Conservation (phyloP, 2,797 vertebrate species). For the Salmo trutta region DNA sequence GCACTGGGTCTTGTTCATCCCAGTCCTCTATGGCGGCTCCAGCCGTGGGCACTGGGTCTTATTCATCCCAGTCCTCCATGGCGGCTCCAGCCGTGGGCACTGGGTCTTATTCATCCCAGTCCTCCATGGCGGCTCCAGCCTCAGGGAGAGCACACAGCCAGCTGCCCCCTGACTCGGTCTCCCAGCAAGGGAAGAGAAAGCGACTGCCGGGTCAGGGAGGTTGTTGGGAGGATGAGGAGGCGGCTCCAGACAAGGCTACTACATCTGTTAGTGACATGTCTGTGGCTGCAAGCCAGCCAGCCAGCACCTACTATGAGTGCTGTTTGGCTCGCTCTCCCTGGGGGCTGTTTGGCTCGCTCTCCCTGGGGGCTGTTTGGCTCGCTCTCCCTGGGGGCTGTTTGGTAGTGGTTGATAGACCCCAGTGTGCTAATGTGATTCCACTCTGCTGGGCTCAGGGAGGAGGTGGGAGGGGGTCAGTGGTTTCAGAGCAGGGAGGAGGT, state of each 20-base stretch:
- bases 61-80: constrained; percentile 53
- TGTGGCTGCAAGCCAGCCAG: constrained; percentile 65
- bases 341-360: constrained; percentile 18
- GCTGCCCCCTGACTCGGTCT: constrained; percentile 67
- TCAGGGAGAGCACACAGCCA: constrained; percentile 65
- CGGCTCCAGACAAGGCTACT: constrained; percentile 66
- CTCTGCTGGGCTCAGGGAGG: constrained; percentile 53
- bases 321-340: constrained; percentile 61
- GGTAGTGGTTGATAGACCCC: constrained; percentile 60
- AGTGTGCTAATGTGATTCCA: constrained; percentile 55
- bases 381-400: constrained; percentile 58
- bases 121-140: constrained; percentile 53
- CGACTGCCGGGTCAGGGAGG: constrained; percentile 42
- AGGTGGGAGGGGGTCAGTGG: constrained; percentile 43
- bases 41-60: neutral
- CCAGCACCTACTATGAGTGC: constrained; percentile 59
- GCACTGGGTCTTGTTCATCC: constrained; percentile 34
- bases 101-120: constrained; percentile 60
- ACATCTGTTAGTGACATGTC: constrained; percentile 75
- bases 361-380: constrained; percentile 52
- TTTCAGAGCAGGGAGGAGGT: constrained; percentile 42
- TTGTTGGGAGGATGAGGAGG: constrained; percentile 8
- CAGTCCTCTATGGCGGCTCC: constrained; percentile 45
- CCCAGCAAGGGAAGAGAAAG: constrained; percentile 61
- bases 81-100: constrained; percentile 51